phyloP scores from a whole-genome alignment of 2,888 invertebrate species.

The Epinotia nisella region DNA sequence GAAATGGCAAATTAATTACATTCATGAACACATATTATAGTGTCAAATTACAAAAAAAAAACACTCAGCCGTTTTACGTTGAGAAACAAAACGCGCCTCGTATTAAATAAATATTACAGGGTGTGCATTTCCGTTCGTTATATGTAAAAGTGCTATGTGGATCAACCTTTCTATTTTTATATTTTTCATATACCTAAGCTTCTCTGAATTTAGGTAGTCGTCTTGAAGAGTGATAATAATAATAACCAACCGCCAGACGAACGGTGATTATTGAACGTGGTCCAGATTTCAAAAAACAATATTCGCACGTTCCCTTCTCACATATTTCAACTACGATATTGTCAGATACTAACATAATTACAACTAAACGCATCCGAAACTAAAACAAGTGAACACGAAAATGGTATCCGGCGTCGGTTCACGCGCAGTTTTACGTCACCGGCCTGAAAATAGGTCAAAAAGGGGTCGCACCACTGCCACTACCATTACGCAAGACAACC shows the following conservation, averaged over 20 bases:
- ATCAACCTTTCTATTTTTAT: too few species aligned
- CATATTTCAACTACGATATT: neutral
- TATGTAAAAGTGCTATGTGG: too few species aligned
- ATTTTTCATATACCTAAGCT: too few species aligned
- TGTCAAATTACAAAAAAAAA: too few species aligned
- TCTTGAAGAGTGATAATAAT: too few species aligned
- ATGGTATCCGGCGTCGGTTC: conserved; percentile 16
- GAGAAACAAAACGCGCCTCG: too few species aligned
- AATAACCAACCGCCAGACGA: neutral
- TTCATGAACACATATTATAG: too few species aligned
- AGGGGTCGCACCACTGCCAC: conserved; percentile 81
- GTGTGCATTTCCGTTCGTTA: too few species aligned
- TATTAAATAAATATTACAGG: too few species aligned
- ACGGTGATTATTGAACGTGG: neutral
- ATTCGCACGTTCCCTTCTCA: neutral
- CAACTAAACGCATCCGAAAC: conserved; percentile 6
- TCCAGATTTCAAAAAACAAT: neutral
- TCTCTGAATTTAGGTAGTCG: too few species aligned
- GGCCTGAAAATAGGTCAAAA: conserved; percentile 79
- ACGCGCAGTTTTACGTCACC: conserved; percentile 70
- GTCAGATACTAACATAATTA: neutral
- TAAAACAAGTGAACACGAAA: conserved; percentile 20
- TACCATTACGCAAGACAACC: conserved; percentile 60
- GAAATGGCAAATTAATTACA: too few species aligned
- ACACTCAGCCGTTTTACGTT: too few species aligned